Evolutionary conservation across 37 sponge, comb jelly and placozoan genomes (phyloP), one percentile per base, ranked within the genome.

Genomic region (Spongilla lacustris): DNA sequence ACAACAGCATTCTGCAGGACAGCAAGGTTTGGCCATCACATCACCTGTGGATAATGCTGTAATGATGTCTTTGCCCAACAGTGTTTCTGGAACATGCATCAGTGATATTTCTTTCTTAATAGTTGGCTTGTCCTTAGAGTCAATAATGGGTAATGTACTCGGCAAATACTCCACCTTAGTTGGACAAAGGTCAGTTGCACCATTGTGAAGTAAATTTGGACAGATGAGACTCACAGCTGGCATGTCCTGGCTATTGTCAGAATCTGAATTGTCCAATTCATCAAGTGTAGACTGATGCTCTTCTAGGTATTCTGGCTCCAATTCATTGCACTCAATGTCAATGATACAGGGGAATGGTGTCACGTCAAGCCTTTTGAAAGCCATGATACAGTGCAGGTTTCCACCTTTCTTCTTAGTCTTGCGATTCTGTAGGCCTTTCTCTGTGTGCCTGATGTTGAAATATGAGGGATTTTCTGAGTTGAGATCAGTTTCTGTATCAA

Each of bases 361-460:
- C 2, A 13, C 0, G 22, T 89, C 80, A 2, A 81, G 49, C 49
- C 76, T 92, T 50, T 79, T 84, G 85, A 95, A 95, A 33, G 93
- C 88, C 90, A 95, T 78, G 77, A 95, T 92, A 69, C 95, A 89
- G 74, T 95, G 95, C 11, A 92, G 81, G 77, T 95, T 95, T 25
- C 90, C 89, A 9, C 95, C 93, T 28, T 19, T 33, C 73, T 37
- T 92, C 85, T 89, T 92, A 19, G 93, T 92, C 34, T 79, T 89
- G 10, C 84, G 50, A 0, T 73, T 86, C 81, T 84, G 71, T 3
- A 95, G 24, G 1, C 95, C 95, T 48, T 88, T 81, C 74, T 95
- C 93, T 22, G 87, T 83, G 77, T 92, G 95, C 25, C 95, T 71
- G 74, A 95, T 89, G 81, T 95, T 91, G 84, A 92, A 95, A 74